Evolutionary conservation across 2,113 vertebrate genomes (phyloP), one percentile per base, ranked within the genome.

Genomic region (Sialia sialis): DNA sequence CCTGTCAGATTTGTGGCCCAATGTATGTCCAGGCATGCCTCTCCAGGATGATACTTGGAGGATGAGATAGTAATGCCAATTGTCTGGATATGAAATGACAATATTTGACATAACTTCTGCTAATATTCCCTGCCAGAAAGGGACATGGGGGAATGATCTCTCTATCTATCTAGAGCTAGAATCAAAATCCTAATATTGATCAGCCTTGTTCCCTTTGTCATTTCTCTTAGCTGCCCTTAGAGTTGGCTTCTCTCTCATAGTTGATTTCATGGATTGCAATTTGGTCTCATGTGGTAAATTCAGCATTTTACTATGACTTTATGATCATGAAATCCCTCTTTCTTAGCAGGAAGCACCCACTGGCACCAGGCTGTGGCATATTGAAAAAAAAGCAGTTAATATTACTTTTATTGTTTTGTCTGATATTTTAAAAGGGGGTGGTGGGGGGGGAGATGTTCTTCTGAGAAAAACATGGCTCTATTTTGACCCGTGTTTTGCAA

Each of bases 81-180:
- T 94, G 82, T 83, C 78, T 90, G 75, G 90, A 67, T 95, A 88
- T 91, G 87, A 95, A 96, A 94, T 93, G 90, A 89, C 79, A 96
- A 93, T 95, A 93, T 96, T 97, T 96, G 95, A 95, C 39, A 95
- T 95, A 55, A 86, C 76, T 90, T 93, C 86, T 95, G 80, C 86
- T 97, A 90, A 93, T 93, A 94, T 25, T 89, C 56, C 83, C 73
- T 95, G 94, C 90, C 95, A 94, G 83, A 89, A 92, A 63, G 76
- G 90, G 73, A 92, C 86, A 29, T 26, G 59, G 55, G 83, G 86
- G 86, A 92, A 78, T 90, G 94, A 94, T 90, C 72, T 88, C 63
- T 93, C 76, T 77, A 86, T 94, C 95, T 39, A 6, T 88, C 90
- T 90, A 62, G 79, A 89, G 60, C 51, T 89, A 39, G 68, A 86